Base-by-base conservation (phyloP, 2,888 invertebrate genomes). In the Temnothorax ravouxi region DNA sequence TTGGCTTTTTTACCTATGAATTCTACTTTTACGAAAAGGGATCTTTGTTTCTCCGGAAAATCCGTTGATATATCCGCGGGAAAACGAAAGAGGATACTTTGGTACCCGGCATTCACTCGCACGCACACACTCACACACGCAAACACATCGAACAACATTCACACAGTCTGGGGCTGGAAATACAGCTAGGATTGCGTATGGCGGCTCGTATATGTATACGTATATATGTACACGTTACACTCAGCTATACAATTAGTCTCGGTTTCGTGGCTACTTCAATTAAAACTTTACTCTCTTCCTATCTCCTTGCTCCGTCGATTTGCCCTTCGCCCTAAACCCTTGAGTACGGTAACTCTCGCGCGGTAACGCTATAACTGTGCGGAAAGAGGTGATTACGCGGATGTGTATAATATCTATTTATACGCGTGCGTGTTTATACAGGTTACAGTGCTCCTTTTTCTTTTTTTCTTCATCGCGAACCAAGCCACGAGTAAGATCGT, bases 361-460 rank as follows among this genome's bases (percentile, higher is more conserved):
- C 84, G 79, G 84, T 90, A 87, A 87, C 87, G 83, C 87, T 34
- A 29, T 89, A 92, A 91, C 90, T 92, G 91, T 91, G 91, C 92
- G 91, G 88, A 90, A 84, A 83, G 71, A 88, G 67, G 85, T 88
- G 82, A 86, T 84, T 69, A 72, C 76, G 71, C 76, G 69, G 61
- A 34, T 77, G 38, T 85, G 61, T 66, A 75, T 83, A 25, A 59
- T 86, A 87, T 88, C 86, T 86, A 84, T 87, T 59, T 50, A 54
- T 66, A 41, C 88, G 71, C 88, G 71, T 79, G 71, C 47, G 59
- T 79, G 59, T 79, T 79, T 79, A 79, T 79, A 79, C 71, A 61
- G 59, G 71, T 79, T 79, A 61, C 59, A 61, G 59, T 79, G 71
- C 54, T 44, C 29, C 41, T 21, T 25, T 29, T 25, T 54, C 25